Base-by-base conservation (phyloP, 1,140 invertebrate species). In the Rhynchophorus ferrugineus region DNA sequence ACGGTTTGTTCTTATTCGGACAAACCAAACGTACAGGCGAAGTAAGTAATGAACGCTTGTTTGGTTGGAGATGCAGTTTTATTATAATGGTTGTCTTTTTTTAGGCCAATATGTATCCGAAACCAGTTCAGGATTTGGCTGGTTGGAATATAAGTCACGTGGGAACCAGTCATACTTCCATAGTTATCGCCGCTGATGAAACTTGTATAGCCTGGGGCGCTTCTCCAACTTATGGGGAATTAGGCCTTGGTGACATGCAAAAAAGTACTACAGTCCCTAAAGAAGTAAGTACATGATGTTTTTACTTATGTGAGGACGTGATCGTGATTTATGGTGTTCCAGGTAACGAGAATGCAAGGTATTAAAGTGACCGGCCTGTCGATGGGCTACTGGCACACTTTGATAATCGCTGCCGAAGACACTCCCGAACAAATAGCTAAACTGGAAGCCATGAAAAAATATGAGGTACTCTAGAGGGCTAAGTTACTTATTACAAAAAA, bases 41-140 rank as follows among this genome's bases (percentile, higher is more conserved):
- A 21, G 53, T 55, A 49, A 44, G 29, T 19, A 14, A 22, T 20
- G 33, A 11, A 43, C 3, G 17, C 14, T n/a, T 37, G 3, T n/a
- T n/a, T n/a, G n/a, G n/a, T n/a, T n/a, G n/a, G n/a, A n/a, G n/a
- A n/a, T n/a, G n/a, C n/a, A n/a, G n/a, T n/a, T n/a, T n/a, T 14
- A 11, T 39, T 39, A 16, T 17, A 8, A 1, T 39, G 8, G n/a
- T 39, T 39, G 1, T 20, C 2, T 39, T 34, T 39, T 37, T 13
- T 14, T 42, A 55, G 67, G 92, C 91, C 1, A 92, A 91, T 59
- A 95, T 96, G 92, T 96, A 96, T 68, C 92, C 92, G 0, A 95
- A 96, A 69, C 89, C 91, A 3, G 84, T 96, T 2, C 89, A 90
- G 61, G 92, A 96, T 73, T 71, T 96, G 1, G 81, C 83, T 57